phyloP scores from a whole-genome alignment of 2,113 vertebrate genomes.

The Pelecanus crispus region DNA sequence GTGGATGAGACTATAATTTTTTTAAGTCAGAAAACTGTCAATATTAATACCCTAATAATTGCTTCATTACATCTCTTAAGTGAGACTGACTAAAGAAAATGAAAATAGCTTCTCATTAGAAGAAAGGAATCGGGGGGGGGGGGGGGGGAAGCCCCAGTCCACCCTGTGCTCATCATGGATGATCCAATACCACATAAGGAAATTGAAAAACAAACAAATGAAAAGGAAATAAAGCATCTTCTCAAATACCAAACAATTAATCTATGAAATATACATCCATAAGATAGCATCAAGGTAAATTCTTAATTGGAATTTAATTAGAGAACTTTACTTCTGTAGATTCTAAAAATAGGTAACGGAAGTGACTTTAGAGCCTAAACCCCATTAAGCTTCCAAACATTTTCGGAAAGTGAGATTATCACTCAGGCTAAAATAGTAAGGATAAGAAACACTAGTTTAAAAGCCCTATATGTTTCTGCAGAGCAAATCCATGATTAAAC shows the following conservation, averaged over 20 bases:
- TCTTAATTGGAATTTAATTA: not conserved
- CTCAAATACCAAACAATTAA: not conserved
- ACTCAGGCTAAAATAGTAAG: not conserved
- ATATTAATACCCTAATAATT: not conserved
- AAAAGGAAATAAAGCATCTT: not conserved
- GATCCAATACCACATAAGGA: not conserved
- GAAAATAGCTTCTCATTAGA: not conserved
- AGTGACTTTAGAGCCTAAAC: not conserved
- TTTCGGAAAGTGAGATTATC: not conserved
- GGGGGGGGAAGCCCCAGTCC: not conserved
- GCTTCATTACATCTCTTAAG: not conserved
- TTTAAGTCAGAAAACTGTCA: not conserved
- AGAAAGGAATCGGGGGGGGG: not conserved
- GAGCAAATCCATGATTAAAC: not conserved
- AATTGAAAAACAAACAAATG: not conserved
- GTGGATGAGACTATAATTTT: not conserved
- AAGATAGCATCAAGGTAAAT: not conserved
- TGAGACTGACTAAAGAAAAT: not conserved
- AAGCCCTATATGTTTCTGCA: not conserved
- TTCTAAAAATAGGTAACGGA: not conserved
- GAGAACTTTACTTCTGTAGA: not conserved
- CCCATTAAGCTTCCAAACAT: not conserved
- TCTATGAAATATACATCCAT: not conserved
- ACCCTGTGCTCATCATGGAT: not conserved
- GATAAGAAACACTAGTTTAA: not conserved